phyloP scores from a whole-genome alignment of 2,113 vertebrate genomes.

The Cephalopholis sonnerati region DNA sequence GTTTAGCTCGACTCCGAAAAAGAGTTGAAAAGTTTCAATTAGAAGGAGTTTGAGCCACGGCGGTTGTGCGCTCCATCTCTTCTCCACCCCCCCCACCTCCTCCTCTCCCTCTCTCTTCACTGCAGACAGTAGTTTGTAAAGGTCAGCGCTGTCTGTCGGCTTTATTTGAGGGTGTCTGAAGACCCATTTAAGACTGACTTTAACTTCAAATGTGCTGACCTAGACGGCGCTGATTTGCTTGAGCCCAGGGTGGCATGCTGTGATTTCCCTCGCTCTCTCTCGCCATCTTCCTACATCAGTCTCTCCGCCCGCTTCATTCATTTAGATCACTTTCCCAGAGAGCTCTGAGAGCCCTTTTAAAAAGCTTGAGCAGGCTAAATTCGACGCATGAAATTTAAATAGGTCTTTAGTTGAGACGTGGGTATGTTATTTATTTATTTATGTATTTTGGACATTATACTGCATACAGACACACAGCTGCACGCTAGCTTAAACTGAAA shows the following conservation, averaged over 20 bases:
- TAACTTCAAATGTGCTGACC: constrained; percentile 83
- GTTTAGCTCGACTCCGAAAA: constrained; percentile 49
- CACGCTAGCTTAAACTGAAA: too few species aligned
- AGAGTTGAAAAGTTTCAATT: constrained; percentile 73
- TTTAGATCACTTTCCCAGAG: constrained; percentile 58
- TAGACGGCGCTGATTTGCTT: constrained; percentile 67
- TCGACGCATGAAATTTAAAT: constrained; percentile 42
- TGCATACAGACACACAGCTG: neutral
- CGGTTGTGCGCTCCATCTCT: neutral
- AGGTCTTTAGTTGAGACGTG: constrained; percentile 23
- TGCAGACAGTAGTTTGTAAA: constrained; percentile 72
- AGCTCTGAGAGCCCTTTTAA: constrained; percentile 44
- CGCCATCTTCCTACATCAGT: constrained; percentile 60
- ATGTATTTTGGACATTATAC: neutral
- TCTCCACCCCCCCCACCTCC: neutral
- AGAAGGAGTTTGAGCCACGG: constrained; percentile 37
- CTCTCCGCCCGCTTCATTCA: constrained; percentile 58
- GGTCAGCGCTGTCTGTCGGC: constrained; percentile 75
- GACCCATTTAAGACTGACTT: constrained; percentile 82
- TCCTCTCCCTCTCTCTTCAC: neutral
- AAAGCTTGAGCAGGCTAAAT: constrained; percentile 56
- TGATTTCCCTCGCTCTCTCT: constrained; percentile 54
- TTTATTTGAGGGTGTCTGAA: constrained; percentile 80
- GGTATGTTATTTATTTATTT: neutral
- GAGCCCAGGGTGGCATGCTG: constrained; percentile 72